Base-by-base conservation (phyloP, 2,113 vertebrate genomes). In the Mesembrinibis cayennensis region DNA sequence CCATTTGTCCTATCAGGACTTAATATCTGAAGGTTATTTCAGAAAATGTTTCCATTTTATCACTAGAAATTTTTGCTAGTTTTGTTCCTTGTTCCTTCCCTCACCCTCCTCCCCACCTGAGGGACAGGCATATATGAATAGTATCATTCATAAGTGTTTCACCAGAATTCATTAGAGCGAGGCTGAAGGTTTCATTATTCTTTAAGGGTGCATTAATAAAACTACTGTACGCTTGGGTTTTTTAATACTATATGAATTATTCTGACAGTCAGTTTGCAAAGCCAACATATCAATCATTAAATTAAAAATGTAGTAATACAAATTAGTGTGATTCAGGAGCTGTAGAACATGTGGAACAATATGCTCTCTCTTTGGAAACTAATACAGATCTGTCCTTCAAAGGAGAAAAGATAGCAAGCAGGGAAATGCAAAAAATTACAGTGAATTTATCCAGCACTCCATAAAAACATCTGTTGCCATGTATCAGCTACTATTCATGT, bases 151-250 rank as follows among this genome's bases (percentile, higher is more conserved):
- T 89, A 93, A 84, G 77, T n/a, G 96, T 83, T 98, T 87, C 91
- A 92, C 61, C 78, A 96, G 88, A 96, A 97, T 98, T 97, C 96
- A 98, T 96, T 93, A 97, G 66, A 92, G 92, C 6, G 1, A 55
- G 84, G 87, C 93, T 97, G 91, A 97, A 97, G 76, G 38, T 98
- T 98, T 97, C 95, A 95, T 98, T 98, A 97, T 95, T 96, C 95
- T 97, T 98, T 98, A 98, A 96, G 92, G 95, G 82, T 95, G 83
- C 80, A 97, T 97, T 98, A 98, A 97, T 98, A 97, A 97, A 98
- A 74, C 71, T 56, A 88, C 84, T 69, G 97, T 87, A 96, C 38
- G 69, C 91, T 97, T 98, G 94, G 97, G 71, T 58, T 95, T 97
- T 97, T 97, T 97, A 97, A 97, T 97, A 89, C 87, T 90, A 82